Evolutionary conservation across 2,797 vertebrate species (phyloP).

Genomic region (Apogon hyalosoma): DNA sequence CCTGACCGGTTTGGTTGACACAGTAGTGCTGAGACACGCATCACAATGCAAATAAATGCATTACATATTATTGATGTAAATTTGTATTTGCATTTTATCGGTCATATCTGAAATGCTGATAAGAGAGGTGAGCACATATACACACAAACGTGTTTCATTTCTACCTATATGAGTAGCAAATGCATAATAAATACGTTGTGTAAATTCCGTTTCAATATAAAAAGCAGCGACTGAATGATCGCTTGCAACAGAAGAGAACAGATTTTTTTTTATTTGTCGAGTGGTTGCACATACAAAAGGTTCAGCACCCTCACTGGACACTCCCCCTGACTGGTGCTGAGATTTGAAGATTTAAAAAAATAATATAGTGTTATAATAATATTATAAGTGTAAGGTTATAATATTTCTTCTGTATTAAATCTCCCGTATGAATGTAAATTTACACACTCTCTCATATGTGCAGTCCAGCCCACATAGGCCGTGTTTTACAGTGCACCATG

Average conservation of each 20-base stretch:
- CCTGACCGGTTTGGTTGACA: neutral
- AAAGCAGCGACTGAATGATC: too few species aligned
- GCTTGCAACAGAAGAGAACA: too few species aligned
- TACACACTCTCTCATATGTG: conserved; percentile 30
- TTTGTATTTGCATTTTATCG: conserved; percentile 34
- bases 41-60: conserved; percentile 13
- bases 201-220: too few species aligned
- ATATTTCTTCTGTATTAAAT: conserved; percentile 52
- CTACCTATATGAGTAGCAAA: neutral
- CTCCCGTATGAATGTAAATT: conserved; percentile 24
- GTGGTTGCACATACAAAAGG: neutral
- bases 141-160: conserved; percentile 6
- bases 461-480: conserved; percentile 27
- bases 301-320: conserved; percentile 2
- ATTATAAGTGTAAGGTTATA: conserved; percentile 41
- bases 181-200: neutral
- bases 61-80: conserved; percentile 8
- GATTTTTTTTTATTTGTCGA: too few species aligned
- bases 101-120: conserved; percentile 16
- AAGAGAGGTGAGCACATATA: conserved; percentile 1
- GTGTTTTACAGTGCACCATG: conserved; percentile 44
- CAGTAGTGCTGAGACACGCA: neutral
- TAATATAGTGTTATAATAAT: neutral
- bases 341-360: conserved; percentile 2
- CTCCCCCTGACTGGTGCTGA: conserved; percentile 5